Evolutionary conservation across 2,797 vertebrate genomes (phyloP), one percentile per base, ranked within the genome.

Genomic region (Enteromius fasciolatus): DNA sequence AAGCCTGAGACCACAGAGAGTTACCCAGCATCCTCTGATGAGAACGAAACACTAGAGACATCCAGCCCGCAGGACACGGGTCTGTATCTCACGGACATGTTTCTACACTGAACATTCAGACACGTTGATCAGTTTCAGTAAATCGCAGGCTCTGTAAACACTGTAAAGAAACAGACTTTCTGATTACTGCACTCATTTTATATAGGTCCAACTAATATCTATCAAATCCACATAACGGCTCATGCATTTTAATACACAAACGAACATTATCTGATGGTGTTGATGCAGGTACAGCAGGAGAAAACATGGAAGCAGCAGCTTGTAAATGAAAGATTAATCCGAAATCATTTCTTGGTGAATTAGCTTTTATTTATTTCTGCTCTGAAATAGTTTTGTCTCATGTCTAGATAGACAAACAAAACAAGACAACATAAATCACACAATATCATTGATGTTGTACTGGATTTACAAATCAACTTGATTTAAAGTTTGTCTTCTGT

Each of bases 11-110:
- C 44, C 80, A 82, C 57, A 66, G 82, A 89, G 41, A 80, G 67
- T 57, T 70, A 76, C 46, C 11, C 44, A 12, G n/a, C 72, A 48
- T 69, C 64, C 46, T 61, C 79, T 28, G 81, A 87, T 68, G 77
- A 85, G 82, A 84, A 31, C 5, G 57, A 82, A 25, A 31, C 66
- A 15, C 78, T 76, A 72, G 82, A 85, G 87, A 84, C 57, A 5
- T 59, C 76, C 82, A 84, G 68, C 41, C 83, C 68, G 68, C 77
- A 74, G 48, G 84, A 88, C 20, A 12, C 33, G 54, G 83, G 86
- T 87, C 33, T 80, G 66, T 20, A 10, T 83, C 41, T 63, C 18
- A 50, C 1, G 3, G 31, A 36, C 33, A 36, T 36, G 10, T 70
- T 46, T 1, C 46, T 10, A 11, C 23, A 33, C 68, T 1, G 2